Evolutionary conservation across 2,888 invertebrate species (phyloP).

Genomic region (Macroteleia sp.): DNA sequence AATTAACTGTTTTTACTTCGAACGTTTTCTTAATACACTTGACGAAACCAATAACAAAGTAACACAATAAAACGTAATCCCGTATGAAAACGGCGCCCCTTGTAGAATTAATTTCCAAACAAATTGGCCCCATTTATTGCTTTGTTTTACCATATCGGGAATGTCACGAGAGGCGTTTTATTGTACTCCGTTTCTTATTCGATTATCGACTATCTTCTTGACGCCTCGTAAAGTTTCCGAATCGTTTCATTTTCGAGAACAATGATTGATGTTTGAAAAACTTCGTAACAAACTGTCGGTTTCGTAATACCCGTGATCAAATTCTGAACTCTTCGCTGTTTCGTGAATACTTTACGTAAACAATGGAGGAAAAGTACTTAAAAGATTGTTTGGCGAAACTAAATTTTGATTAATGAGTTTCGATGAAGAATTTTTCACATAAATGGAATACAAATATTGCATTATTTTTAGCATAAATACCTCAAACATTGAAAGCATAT

Average conservation of each 20-base stretch:
- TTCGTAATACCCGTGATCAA: background rate
- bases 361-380: no score
- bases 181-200: slow-evolving; percentile 7
- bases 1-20: no score
- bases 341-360: background rate
- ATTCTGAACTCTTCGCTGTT: background rate
- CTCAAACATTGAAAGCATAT: slow-evolving; percentile 90
- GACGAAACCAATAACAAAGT: background rate
- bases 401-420: no score
- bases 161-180: slow-evolving; percentile 6
- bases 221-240: slow-evolving; percentile 11
- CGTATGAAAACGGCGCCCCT: background rate
- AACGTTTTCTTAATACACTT: no score
- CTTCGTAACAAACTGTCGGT: background rate
- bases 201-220: slow-evolving; percentile 5
- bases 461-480: no score
- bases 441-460: no score
- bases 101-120: background rate
- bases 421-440: no score
- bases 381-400: no score
- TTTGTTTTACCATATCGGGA: background rate
- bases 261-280: slow-evolving; percentile 36
- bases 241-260: no score
- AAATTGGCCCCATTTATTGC: background rate
- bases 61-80: background rate